Evolutionary conservation across 2,113 vertebrate genomes (phyloP), one percentile per base, ranked within the genome.

Genomic region (Mormoops blainvillei): DNA sequence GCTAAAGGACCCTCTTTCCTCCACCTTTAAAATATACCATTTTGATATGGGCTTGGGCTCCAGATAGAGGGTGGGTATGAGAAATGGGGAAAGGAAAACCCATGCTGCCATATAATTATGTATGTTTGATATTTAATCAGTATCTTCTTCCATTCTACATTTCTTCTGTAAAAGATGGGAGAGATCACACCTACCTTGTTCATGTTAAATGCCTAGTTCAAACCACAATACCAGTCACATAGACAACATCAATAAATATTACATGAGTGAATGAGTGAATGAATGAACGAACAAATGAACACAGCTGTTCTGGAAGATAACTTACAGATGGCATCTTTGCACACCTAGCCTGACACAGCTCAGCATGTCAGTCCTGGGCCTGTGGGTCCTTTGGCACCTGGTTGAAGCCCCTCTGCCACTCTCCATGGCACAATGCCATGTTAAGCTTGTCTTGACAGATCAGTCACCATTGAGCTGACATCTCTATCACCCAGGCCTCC

Each of bases 361-460:
- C 76, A 94, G 80, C 58, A 36, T 74, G 82, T 94, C 76, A 95
- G 81, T 88, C 77, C 61, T 41, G 76, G 84, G 76, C 92, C 85
- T 96, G 38, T 90, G 96, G 85, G 54, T 50, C 84, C 87, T 87
- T 85, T 68, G 82, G 83, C 96, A 97, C 96, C 96, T 97, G 97
- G 94, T 83, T 54, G 78, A 94, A 74, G 58, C 50, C 94, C 77
- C 88, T 96, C 61, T 95, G 93, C 86, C 87, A 77, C 83, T 97
- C 50, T 73, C 76, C 54, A 48, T 97, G 96, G 96, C 90, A 65
- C 38, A 61, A 88, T 63, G 94, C 95, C 97, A 97, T 41, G 48
- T 52, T 91, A 95, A 94, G 89, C 85, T 96, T 97, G 96, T 97
- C 96, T 96, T 48, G 82, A 88, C 56, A 94, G n/a, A 97, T 93